Percentiles rank a stretch among this genome's conserved stretches.
phyloP scores from a whole-genome alignment of 2,888 invertebrate species.

The Trichacis sp. region DNA sequence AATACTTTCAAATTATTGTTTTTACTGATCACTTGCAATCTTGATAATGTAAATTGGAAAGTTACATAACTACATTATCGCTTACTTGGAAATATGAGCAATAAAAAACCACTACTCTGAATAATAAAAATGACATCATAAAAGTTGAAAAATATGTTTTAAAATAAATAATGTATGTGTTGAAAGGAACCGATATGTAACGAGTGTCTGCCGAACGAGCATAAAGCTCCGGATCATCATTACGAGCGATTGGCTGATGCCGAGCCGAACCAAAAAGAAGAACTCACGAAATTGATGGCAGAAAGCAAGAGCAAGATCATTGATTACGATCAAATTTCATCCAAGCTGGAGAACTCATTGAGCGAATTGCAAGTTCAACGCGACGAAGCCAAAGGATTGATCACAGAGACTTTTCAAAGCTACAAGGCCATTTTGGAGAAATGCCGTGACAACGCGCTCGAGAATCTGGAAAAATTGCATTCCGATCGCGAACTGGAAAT shows the following conservation, averaged over 20 bases:
- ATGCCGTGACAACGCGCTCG: constrained; percentile 81
- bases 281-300: constrained; percentile 79
- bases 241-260: constrained; percentile 86
- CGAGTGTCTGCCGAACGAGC: constrained; percentile 86
- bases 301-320: constrained; percentile 83
- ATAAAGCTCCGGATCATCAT: constrained; percentile 85
- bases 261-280: constrained; percentile 82
- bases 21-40: too few relatives aligned
- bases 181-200: constrained; percentile 84
- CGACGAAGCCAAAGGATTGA: constrained; percentile 85
- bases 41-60: too few relatives aligned
- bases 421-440: constrained; percentile 86
- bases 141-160: too few relatives aligned
- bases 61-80: too few relatives aligned
- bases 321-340: constrained; percentile 81
- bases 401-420: constrained; percentile 83
- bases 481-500: constrained; percentile 88
- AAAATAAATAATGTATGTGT: too few relatives aligned
- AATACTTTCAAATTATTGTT: too few relatives aligned
- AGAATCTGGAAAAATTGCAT: constrained; percentile 82
- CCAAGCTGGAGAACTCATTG: constrained; percentile 81
- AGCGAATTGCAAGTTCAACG: constrained; percentile 89
- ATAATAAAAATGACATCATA: too few relatives aligned
- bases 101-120: too few relatives aligned
- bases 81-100: too few relatives aligned